Base-by-base conservation (phyloP, 2,113 vertebrate genomes). In the Ceuthmochares aereus region DNA sequence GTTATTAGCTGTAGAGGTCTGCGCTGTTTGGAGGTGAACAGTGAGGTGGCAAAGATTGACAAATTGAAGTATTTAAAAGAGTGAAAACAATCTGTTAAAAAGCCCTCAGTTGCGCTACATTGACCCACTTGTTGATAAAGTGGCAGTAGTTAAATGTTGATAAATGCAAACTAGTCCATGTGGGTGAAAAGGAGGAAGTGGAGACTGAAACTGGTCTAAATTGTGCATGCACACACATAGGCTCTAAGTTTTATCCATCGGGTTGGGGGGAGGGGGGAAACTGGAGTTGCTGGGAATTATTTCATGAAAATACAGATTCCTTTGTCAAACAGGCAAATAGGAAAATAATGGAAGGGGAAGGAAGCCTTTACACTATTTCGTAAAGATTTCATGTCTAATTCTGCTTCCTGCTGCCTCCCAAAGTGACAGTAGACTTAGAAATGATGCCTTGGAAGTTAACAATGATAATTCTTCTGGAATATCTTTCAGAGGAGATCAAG, bases 191-290 rank as follows among this genome's bases (percentile, higher is more conserved):
- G 10, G 30, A 22, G 26, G 56, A 68, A 14, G 23, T 29, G 34
- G 19, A 64, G 27, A 30, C 45, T 12, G 26, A 83, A 40, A 62
- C 10, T 0, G 6, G 18, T 67, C 0, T 3, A 30, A 86, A 72
- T 9, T 76, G 40, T 32, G 25, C 9, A 3, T 78, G 29, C 13
- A 47, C 34, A 32, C 47, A 37, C n/a, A 5, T 19, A 11, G 25
- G 6, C 37, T 64, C 23, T 82, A 21, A 49, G 13, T 32, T 70
- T 7, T 0, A 25, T 51, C 27, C 0, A 1, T 56, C 3, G 6
- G 13, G 10, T 14, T 26, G 18, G 9, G 9, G 26, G 16, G 30
- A 40, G 40, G 40, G 12, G 40, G 40, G 76, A 49, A 23, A 10
- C 52, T 68, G 56, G 42, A 69, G 23, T 70, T 74, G 5, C 34